Evolutionary conservation across 1,140 invertebrate species (phyloP), one percentile per base, ranked within the genome.

Genomic region (Heliconius melpomene): DNA sequence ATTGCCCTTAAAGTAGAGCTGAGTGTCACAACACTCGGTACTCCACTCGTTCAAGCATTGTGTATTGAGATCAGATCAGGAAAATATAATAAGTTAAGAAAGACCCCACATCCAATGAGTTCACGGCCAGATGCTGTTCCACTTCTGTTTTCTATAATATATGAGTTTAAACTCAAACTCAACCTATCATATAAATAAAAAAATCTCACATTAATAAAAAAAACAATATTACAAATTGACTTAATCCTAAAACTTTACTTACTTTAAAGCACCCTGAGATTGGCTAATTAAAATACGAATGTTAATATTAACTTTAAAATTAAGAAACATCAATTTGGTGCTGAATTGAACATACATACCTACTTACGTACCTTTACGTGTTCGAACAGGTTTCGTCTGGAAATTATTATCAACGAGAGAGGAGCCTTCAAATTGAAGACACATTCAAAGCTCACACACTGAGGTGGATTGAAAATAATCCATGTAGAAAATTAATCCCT

Each of bases 401-500:
- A 86, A 86, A 85, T 88, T 87, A 87, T 85, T 72, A 72, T 71
- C 83, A 79, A 57, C 81, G 79, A 87, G 80, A 82, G 82, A 83
- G 85, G 85, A 81, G 83, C 86, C 85, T 88, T 90, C 86, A 90
- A 89, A 91, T 90, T 92, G 83, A 87, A 91, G 91, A 88, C 83
- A 86, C 87, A 87, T 90, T 88, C 86, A 87, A 90, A 89, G 87
- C 89, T 85, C 88, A 89, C 89, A 89, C 86, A 90, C 86, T 88
- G 84, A 88, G 88, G 87, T 86, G 90, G 86, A 94, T 94, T 94
- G 91, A 93, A 94, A 93, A 90, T 93, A 93, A 94, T 94, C 89
- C 92, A 90, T 92, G 91, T 91, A 93, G 91, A 94, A 94, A 94
- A 93, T 94, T 92, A 94, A 94, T 92, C 90, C 91, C 91, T 93